phyloP scores from a whole-genome alignment of 2,113 vertebrate species.

The Ctenodactylus gundi region DNA sequence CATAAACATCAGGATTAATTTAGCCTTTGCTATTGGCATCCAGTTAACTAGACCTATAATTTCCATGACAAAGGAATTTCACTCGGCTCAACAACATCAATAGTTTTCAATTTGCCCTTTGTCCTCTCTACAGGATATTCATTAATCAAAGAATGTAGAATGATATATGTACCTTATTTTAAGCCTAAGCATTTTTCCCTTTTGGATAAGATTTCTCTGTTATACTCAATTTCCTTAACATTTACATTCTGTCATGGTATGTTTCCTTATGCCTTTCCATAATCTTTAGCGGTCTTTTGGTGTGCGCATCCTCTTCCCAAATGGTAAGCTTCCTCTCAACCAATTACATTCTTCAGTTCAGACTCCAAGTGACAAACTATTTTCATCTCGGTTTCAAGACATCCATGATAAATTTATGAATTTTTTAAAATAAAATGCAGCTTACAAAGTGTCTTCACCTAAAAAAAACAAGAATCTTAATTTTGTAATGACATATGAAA shows the following conservation, averaged over 20 bases:
- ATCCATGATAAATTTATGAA: not conserved
- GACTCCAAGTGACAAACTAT: not conserved
- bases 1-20: not conserved
- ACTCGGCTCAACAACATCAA: not conserved
- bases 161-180: not conserved
- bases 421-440: not conserved
- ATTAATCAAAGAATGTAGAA: not conserved
- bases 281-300: not conserved
- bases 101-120: not conserved
- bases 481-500: conserved; percentile 30
- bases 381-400: not conserved
- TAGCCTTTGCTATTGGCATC: not conserved
- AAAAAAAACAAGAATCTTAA: not conserved
- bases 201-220: not conserved
- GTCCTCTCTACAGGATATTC: not conserved
- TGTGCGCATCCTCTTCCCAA: not conserved
- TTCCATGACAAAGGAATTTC: not conserved
- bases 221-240: not conserved
- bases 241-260: not conserved
- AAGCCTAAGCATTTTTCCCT: not conserved
- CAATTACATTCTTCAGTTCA: not conserved
- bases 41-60: not conserved
- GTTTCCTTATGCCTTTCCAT: not conserved
- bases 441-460: not conserved
- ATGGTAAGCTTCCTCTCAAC: not conserved